Base-by-base conservation (phyloP, 2,113 vertebrate genomes). In the Terrapene triunguis region DNA sequence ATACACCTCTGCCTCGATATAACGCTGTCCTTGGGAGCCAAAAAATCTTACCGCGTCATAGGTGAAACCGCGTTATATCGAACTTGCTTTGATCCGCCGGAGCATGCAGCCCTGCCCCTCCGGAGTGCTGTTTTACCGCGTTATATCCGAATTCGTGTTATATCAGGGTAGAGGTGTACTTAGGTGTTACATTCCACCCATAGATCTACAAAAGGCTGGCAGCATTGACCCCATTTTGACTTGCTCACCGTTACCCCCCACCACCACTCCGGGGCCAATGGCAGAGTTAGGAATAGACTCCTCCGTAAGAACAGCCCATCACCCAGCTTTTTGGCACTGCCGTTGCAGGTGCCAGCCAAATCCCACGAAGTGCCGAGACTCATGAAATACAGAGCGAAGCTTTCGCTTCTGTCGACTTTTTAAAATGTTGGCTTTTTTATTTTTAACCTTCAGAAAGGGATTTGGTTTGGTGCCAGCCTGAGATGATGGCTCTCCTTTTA, bases 341-440 rank as follows among this genome's bases (percentile, higher is more conserved):
- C 57, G 14, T 5, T 0, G 2, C 80, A 95, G 83, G 84, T 57
- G 87, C 93, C 92, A 95, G 90, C 92, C 94, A 59, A 86, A 72
- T 88, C 86, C 89, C 93, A 0, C 0, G 79, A 74, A 24, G n/a
- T 76, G 0, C 48, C 1, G 3, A 47, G 74, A 0, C 1, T 72
- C 76, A 87, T 57, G 92, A 91, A 92, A 6, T 0, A 11, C 65
- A 0, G 50, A 13, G 87, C 89, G 89, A 5, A 10, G 87, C 84
- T 95, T 90, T 4, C 85, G 10, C 84, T 76, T 74, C 50, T 55
- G n/a, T 24, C 13, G 38, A 74, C 89, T 92, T 95, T 89, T 91
- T 38, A 27, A 21, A 8, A 0, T 0, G 1, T 13, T 11, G 0
- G 84, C 32, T 57, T n/a, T 14, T 72, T 50, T 10, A 29, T 65